Evolutionary conservation across 1,140 invertebrate genomes (phyloP).

Genomic region (Pogonus chalceus): DNA sequence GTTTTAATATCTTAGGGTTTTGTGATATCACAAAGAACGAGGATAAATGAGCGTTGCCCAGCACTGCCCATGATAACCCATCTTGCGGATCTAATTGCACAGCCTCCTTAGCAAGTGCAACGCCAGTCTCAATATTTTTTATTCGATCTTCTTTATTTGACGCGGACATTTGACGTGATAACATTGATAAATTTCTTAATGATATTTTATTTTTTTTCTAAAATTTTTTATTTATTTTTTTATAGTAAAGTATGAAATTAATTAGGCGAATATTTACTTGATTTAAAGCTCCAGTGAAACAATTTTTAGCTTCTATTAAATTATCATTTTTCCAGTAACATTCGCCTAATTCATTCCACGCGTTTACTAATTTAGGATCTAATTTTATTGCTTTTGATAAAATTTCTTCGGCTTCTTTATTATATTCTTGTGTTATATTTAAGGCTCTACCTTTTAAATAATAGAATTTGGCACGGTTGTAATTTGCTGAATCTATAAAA

Average conservation of each 20-base stretch:
- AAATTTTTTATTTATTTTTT: constrained; percentile 12
- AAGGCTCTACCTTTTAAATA: constrained; percentile 66
- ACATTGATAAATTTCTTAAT: constrained; percentile 74
- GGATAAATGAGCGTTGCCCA: constrained; percentile 79
- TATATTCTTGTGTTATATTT: constrained; percentile 62
- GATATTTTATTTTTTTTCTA: constrained; percentile 71
- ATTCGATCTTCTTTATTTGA: constrained; percentile 44
- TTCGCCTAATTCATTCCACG: constrained; percentile 85
- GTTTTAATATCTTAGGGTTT: constrained; percentile 59
- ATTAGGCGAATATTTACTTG: constrained; percentile 49
- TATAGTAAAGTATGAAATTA: constrained; percentile 1
- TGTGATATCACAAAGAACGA: constrained; percentile 68
- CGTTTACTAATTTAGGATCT: constrained; percentile 68
- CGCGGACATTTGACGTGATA: constrained; percentile 56
- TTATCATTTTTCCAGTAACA: constrained; percentile 84
- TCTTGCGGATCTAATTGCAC: constrained; percentile 70
- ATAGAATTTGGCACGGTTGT: constrained; percentile 55
- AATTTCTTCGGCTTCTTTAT: constrained; percentile 57
- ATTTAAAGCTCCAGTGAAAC: constrained; percentile 71
- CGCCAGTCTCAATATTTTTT: constrained; percentile 58
- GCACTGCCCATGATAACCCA: constrained; percentile 73
- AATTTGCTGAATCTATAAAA: constrained; percentile 29
- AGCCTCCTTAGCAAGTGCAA: constrained; percentile 75
- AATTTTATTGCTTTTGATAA: constrained; percentile 78
- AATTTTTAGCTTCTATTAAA: constrained; percentile 69